A percentile compares a stretch with the other conserved stretches of the same genome.
Conservation (phyloP, 2,113 vertebrate genomes). For the Holacanthus passer region DNA sequence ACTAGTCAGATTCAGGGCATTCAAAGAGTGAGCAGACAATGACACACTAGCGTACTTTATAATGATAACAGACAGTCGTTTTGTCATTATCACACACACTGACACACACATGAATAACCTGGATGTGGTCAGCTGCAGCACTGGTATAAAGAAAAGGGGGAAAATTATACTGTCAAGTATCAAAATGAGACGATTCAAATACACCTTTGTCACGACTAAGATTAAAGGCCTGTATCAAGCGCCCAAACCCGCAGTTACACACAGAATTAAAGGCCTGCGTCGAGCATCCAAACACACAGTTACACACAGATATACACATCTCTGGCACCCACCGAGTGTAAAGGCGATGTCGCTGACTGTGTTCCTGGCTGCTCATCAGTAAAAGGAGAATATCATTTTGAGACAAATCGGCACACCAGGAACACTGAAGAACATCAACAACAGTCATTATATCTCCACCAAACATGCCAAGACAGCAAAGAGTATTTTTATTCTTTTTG, state of each 20-base stretch:
- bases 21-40: conserved; percentile 10
- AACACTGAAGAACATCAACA: conserved; percentile 42
- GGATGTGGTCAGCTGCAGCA: neutral
- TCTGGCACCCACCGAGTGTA: conserved; percentile 43
- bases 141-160: neutral
- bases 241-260: conserved; percentile 25
- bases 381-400: conserved; percentile 54
- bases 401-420: conserved; percentile 65
- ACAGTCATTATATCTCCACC: conserved; percentile 41
- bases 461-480: conserved; percentile 58
- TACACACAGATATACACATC: conserved; percentile 36
- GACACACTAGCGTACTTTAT: conserved; percentile 1
- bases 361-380: conserved; percentile 55
- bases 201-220: conserved; percentile 19
- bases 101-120: conserved; percentile 2
- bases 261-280: conserved; percentile 42
- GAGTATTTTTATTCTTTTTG: conserved; percentile 21
- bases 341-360: conserved; percentile 40
- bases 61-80: conserved; percentile 2
- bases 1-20: neutral
- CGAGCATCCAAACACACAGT: conserved; percentile 14
- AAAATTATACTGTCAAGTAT: conserved; percentile 15
- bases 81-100: conserved; percentile 17
- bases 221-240: conserved; percentile 37
- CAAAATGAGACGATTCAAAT: conserved; percentile 43